These are phyloP conservation scores for Prionace glauca DNA, from an alignment of 2,797 vertebrate genomes.

Conservation along the genomic window DNA sequence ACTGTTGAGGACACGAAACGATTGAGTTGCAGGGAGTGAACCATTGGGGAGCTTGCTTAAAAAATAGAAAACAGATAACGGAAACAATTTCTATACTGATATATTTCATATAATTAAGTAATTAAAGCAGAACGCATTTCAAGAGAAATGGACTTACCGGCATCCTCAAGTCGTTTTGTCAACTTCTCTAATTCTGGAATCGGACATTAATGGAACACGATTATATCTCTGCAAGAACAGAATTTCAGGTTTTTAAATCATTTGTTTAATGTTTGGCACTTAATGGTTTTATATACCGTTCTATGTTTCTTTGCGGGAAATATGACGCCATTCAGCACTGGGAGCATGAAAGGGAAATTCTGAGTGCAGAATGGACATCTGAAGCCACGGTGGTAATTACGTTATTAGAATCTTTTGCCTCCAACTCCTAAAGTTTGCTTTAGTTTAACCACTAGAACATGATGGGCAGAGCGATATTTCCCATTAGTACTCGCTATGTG, in stretches of 20 bases:
- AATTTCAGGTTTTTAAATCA: neutral
- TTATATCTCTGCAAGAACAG: neutral
- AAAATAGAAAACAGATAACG: neutral
- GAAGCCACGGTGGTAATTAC: neutral
- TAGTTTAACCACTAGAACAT: neutral
- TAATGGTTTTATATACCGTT: neutral
- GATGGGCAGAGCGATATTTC: neutral
- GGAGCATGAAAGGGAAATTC: too few species aligned
- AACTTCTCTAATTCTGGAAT: slow-evolving; percentile 12
- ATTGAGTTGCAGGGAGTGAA: neutral
- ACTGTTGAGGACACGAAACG: neutral
- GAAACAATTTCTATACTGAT: neutral
- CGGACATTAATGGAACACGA: neutral
- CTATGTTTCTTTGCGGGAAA: neutral
- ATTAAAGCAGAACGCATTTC: neutral
- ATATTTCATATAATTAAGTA: neutral
- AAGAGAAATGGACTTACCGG: neutral
- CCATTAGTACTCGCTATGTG: neutral
- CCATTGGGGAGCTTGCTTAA: neutral
- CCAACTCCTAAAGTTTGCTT: neutral
- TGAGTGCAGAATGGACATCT: neutral
- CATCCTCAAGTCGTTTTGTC: neutral
- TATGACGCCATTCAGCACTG: neutral
- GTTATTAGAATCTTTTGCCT: neutral
- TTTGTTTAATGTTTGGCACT: neutral